Conservation (phyloP, 1,140 invertebrate genomes). For the Solenopsis invicta region DNA sequence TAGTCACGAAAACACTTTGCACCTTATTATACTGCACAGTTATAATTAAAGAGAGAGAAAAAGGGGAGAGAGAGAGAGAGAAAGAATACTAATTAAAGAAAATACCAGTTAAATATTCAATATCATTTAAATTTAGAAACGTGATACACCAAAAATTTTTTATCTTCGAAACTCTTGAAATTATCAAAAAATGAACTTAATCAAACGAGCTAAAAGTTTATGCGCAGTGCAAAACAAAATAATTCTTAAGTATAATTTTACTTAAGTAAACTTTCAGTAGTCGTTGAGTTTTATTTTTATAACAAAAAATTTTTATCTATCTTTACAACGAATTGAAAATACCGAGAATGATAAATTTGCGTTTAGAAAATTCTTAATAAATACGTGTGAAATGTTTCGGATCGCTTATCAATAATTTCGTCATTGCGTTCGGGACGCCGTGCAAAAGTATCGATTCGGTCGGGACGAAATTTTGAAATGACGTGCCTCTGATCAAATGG, state of each 20-base stretch:
- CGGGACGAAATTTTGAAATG: conserved; percentile 20
- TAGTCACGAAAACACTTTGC: background rate
- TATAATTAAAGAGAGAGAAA: background rate
- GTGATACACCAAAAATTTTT: too few relatives aligned
- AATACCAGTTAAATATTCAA: background rate
- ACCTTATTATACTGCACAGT: background rate
- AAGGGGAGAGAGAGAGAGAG: too few relatives aligned
- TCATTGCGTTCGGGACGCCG: background rate
- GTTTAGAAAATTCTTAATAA: conserved; percentile 1
- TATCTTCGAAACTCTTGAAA: too few relatives aligned
- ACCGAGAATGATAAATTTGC: background rate
- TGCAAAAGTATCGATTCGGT: background rate
- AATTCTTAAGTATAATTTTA: too few relatives aligned
- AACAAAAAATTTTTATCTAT: background rate
- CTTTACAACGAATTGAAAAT: background rate
- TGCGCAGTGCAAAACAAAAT: too few relatives aligned
- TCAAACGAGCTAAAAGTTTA: too few relatives aligned
- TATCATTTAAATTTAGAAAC: background rate
- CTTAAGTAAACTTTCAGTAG: too few relatives aligned
- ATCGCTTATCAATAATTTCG: background rate
- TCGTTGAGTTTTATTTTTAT: too few relatives aligned
- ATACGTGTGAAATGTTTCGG: background rate
- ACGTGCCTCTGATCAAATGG: conserved; percentile 18
- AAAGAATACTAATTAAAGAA: too few relatives aligned
- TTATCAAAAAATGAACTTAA: background rate